phyloP scores from a whole-genome alignment of 2,113 vertebrate genomes.

The Manacus vitellinus region DNA sequence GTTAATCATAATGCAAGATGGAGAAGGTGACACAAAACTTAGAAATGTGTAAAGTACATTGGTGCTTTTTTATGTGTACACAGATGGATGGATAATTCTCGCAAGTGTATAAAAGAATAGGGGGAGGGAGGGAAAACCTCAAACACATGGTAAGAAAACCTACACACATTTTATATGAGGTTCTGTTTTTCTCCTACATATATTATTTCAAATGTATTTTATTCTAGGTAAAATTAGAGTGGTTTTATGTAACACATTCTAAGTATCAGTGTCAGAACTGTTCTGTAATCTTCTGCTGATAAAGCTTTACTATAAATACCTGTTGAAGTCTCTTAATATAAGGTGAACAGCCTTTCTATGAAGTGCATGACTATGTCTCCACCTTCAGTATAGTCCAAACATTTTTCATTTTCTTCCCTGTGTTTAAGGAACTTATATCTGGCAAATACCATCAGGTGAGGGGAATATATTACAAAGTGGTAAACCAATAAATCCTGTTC shows the following conservation, averaged over 20 bases:
- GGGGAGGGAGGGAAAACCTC: neutral
- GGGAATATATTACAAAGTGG: neutral
- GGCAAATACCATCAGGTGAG: neutral
- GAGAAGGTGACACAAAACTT: neutral
- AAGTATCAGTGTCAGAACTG: neutral
- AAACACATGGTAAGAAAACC: neutral
- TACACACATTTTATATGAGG: neutral
- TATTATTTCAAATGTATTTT: neutral
- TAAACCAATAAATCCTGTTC: neutral
- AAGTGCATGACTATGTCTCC: neutral
- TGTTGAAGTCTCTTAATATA: neutral
- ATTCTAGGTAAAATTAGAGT: neutral
- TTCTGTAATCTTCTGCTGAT: neutral
- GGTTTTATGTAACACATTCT: neutral
- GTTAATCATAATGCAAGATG: neutral
- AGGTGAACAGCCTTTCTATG: neutral
- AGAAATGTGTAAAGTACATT: neutral
- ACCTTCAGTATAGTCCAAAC: neutral
- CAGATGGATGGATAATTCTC: neutral
- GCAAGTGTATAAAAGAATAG: neutral
- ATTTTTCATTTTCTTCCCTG: neutral
- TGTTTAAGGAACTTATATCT: neutral
- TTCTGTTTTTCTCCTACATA: neutral
- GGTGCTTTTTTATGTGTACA: neutral
- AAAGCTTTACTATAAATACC: neutral